A percentile compares a stretch with the other conserved stretches of the same genome.
These are phyloP conservation scores for Porites cylindrica DNA, from an alignment of 92 coral and sea anemone genomes.

Conservation along the genomic window DNA sequence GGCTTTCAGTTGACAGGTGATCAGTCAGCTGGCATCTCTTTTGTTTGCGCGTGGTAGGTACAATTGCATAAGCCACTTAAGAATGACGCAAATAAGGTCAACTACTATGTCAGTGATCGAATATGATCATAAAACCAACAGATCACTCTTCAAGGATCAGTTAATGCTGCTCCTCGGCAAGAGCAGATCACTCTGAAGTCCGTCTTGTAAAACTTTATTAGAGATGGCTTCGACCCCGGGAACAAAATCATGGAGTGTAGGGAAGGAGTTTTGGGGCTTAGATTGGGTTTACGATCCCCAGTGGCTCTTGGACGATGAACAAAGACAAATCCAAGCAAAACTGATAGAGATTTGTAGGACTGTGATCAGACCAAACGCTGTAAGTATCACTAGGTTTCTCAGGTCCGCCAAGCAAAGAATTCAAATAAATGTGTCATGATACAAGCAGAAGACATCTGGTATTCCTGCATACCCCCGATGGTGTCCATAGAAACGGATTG, in stretches of 20 bases:
- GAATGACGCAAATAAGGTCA: neutral
- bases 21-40: too few relatives aligned
- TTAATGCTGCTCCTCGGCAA: neutral
- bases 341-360: conserved; percentile 44
- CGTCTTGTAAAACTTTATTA: neutral
- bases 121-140: neutral
- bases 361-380: conserved; percentile 58
- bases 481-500: too few relatives aligned
- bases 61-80: too few relatives aligned
- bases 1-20: too few relatives aligned
- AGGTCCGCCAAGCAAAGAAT: too few relatives aligned
- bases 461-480: too few relatives aligned
- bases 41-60: too few relatives aligned
- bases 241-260: conserved; percentile 41
- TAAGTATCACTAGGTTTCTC: conserved; percentile 4
- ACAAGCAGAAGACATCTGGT: too few relatives aligned
- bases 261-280: conserved; percentile 50
- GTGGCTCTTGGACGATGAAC: conserved; percentile 50
- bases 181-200: neutral
- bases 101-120: neutral
- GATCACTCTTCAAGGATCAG: neutral
- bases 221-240: neutral
- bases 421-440: too few relatives aligned
- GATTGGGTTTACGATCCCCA: conserved; percentile 56
- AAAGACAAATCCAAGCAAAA: conserved; percentile 42